Evolutionary conservation across 2,888 invertebrate species (phyloP).

Genomic region (Troglohyphantes excavatus): DNA sequence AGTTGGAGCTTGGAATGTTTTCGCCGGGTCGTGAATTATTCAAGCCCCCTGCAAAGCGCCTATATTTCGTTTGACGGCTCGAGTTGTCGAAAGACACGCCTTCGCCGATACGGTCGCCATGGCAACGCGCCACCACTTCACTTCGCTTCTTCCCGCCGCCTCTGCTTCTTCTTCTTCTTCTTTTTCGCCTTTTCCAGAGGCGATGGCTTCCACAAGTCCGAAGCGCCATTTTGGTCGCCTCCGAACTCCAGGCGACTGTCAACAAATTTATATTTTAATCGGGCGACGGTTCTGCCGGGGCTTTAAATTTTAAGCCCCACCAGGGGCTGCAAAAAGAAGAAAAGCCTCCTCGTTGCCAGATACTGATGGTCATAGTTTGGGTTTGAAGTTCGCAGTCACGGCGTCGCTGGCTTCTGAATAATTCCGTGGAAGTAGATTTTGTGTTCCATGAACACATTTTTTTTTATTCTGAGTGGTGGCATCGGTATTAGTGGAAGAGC

Average conservation of each 20-base stretch:
- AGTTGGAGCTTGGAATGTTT: conserved; percentile 67
- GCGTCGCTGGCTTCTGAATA: neutral
- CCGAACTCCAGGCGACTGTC: conserved; percentile 48
- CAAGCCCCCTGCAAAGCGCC: conserved; percentile 71
- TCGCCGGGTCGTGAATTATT: conserved; percentile 73
- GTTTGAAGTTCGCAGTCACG: neutral
- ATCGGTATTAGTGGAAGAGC: neutral
- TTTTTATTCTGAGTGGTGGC: neutral
- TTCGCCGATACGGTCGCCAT: conserved; percentile 73
- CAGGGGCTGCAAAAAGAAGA: neutral
- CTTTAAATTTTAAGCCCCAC: conserved; percentile 20
- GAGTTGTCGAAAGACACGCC: conserved; percentile 77
- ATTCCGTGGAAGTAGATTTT: neutral
- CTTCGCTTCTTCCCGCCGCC: conserved; percentile 54
- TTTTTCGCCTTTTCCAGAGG: conserved; percentile 47
- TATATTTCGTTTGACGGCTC: conserved; percentile 76
- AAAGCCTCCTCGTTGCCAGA: neutral
- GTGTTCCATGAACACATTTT: neutral
- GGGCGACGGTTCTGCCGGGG: conserved; percentile 16
- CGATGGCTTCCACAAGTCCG: conserved; percentile 71
- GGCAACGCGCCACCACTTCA: conserved; percentile 59
- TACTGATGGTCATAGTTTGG: neutral
- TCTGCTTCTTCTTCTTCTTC: conserved; percentile 25
- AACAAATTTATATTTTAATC: conserved; percentile 75
- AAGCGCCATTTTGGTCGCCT: conserved; percentile 77